phyloP scores from a whole-genome alignment of 2,888 invertebrate species.

The Odontomyia ornata region DNA sequence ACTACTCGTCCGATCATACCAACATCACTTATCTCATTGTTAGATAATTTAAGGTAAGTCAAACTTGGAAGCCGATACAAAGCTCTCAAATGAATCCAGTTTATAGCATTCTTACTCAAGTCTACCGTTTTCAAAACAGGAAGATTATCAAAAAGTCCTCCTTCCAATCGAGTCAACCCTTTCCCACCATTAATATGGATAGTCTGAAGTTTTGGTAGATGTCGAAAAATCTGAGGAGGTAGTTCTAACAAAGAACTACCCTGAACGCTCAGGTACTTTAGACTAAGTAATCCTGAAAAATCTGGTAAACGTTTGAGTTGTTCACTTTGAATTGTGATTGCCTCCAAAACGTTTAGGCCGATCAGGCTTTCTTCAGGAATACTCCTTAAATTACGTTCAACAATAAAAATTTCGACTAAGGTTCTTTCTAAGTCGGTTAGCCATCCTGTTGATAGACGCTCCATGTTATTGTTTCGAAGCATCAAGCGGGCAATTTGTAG shows the following conservation, averaged over 20 bases:
- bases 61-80: conserved; percentile 74
- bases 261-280: conserved; percentile 79
- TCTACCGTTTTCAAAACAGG: conserved; percentile 76
- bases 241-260: conserved; percentile 73
- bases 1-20: conserved; percentile 82
- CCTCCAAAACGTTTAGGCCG: conserved; percentile 79
- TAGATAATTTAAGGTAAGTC: conserved; percentile 73
- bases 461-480: conserved; percentile 83
- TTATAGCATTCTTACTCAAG: conserved; percentile 78
- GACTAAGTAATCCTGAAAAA: conserved; percentile 74
- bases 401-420: conserved; percentile 83
- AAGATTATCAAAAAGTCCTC: conserved; percentile 75
- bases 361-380: conserved; percentile 81
- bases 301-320: conserved; percentile 78
- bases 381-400: conserved; percentile 82
- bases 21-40: conserved; percentile 80
- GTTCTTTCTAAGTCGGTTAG: conserved; percentile 79
- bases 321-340: conserved; percentile 82
- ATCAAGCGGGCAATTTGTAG: conserved; percentile 80
- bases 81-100: conserved; percentile 81
- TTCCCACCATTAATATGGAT: conserved; percentile 77
- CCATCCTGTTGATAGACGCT: conserved; percentile 84
- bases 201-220: conserved; percentile 77
- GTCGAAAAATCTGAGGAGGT: conserved; percentile 74
- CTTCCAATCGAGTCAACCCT: conserved; percentile 74